phyloP scores from a whole-genome alignment of 2,888 invertebrate species.

The Heliconius erato region DNA sequence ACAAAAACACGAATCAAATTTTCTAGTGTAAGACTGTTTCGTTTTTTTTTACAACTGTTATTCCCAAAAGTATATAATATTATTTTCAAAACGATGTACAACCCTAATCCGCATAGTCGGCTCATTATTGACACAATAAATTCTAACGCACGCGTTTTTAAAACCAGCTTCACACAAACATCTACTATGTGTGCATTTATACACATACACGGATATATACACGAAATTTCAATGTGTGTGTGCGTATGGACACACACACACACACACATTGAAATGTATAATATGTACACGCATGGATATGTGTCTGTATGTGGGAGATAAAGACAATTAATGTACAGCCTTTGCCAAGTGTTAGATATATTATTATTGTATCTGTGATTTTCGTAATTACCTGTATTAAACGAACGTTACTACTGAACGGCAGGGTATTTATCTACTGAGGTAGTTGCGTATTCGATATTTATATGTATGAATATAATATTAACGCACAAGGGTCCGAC shows the following conservation, averaged over 20 bases:
- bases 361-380: conserved; percentile 18
- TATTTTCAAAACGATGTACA: conserved; percentile 47
- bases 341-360: conserved; percentile 21
- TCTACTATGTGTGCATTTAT: conserved; percentile 26
- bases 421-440: neutral
- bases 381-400: conserved; percentile 22
- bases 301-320: conserved; percentile 14
- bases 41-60: neutral
- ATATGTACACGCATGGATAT: conserved; percentile 31
- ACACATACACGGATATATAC: conserved; percentile 34
- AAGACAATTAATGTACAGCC: conserved; percentile 34
- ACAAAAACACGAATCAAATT: too few relatives aligned
- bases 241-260: conserved; percentile 26
- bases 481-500: neutral
- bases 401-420: neutral
- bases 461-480: neutral
- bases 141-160: conserved; percentile 81
- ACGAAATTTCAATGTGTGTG: neutral
- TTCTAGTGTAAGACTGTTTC: neutral
- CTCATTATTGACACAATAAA: conserved; percentile 83
- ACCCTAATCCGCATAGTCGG: conserved; percentile 63
- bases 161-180: conserved; percentile 70
- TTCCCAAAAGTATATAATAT: neutral
- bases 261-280: too few relatives aligned
- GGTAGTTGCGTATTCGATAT: neutral